Base-by-base conservation (phyloP, 2,797 vertebrate genomes). In the Peromyscus aztecus region DNA sequence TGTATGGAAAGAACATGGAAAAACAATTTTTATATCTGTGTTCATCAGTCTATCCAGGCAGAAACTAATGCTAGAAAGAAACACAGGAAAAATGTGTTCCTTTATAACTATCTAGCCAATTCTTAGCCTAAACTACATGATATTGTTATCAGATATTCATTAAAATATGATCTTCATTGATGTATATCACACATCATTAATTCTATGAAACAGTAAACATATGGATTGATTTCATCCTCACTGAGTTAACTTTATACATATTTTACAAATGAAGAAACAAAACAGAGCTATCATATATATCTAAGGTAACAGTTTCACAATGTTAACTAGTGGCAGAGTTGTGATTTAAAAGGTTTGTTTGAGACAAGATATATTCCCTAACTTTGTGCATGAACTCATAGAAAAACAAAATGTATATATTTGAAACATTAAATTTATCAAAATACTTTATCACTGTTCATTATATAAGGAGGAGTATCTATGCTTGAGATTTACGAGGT, bases 31-130 rank as follows among this genome's bases (percentile, higher is more conserved):
- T 27, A 27, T 17, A 87, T 16, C 10, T 29, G 82, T 75, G 59
- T 91, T 91, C 82, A 91, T 24, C 91, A 88, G 80, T 21, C 86
- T 55, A 49, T 95, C 57, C 77, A 81, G 37, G 55, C 5, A 96
- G n/a, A 96, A 96, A 93, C 89, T 65, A 94, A 81, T 57, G 85
- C 1, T 7, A 94, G 52, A 92, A 87, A 90, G 43, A 89, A 94
- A 67, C 81, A 49, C 29, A 83, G 31, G 73, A 76, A 29, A 91
- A 55, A 71, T 61, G 13, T 27, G 40, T 3, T 24, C 10, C 73
- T 86, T 65, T 75, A 13, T 46, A 94, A 80, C 29, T 91, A 1
- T 76, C 21, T 19, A 91, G 40, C 9, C 3, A 73, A 65, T 90
- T 83, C 3, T 94, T 87, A 91, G 83, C 3, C 27, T 85, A 89